Percentiles rank a stretch among this genome's conserved stretches.
phyloP scores from a whole-genome alignment of 2,888 invertebrate species.

The Archaeoteleia sp. region DNA sequence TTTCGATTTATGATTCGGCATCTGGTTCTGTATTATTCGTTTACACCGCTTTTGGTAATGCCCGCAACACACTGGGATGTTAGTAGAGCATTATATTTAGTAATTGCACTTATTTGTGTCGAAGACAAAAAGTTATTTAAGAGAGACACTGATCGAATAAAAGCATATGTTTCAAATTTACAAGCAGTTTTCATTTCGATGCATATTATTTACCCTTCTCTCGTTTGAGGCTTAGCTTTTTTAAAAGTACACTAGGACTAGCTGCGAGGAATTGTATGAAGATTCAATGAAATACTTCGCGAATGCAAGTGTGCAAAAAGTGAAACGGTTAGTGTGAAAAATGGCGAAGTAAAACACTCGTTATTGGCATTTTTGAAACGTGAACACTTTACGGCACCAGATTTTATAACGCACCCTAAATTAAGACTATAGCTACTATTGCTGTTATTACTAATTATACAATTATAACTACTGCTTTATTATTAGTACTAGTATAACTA shows the following conservation, averaged over 20 bases:
- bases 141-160: too few species aligned
- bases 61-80: constrained; percentile 20
- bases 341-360: not conserved
- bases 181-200: too few species aligned
- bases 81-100: constrained; percentile 36
- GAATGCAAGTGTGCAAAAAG: too few species aligned
- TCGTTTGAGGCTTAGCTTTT: too few species aligned
- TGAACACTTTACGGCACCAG: constrained; percentile 38
- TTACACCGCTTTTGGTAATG: constrained; percentile 21
- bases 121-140: constrained; percentile 17
- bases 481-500: too few species aligned
- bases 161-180: too few species aligned
- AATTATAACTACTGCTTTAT: constrained; percentile 7
- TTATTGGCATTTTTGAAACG: constrained; percentile 2
- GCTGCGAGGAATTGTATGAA: too few species aligned
- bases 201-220: too few species aligned
- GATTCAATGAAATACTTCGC: too few species aligned
- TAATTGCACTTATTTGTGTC: constrained; percentile 50
- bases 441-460: constrained; percentile 15
- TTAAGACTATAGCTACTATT: constrained; percentile 3
- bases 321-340: too few species aligned
- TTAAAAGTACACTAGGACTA: too few species aligned
- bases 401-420: constrained; percentile 9
- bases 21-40: not conserved
- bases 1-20: constrained; percentile 7